These are phyloP conservation scores for Drosophila mettleri DNA, from an alignment of 2,888 invertebrate species.

Conservation along the genomic window DNA sequence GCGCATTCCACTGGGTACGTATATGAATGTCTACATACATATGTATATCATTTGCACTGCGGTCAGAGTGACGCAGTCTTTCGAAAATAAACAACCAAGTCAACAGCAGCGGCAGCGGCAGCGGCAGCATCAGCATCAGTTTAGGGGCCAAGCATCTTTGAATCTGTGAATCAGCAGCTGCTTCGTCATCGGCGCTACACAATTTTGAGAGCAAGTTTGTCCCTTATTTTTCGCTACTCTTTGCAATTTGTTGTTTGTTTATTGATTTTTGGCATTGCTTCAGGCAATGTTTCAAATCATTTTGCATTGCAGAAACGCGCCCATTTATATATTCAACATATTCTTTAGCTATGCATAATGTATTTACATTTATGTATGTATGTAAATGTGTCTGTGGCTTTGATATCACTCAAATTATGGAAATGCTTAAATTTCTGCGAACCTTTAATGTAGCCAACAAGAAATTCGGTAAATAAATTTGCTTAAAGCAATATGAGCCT, in stretches of 20 bases:
- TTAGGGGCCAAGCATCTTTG: slow-evolving; percentile 48
- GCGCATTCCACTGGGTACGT: slow-evolving; percentile 35
- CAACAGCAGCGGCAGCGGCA: not conserved
- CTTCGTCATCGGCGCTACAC: slow-evolving; percentile 59
- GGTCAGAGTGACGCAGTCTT: slow-evolving; percentile 50
- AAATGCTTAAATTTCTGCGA: not conserved
- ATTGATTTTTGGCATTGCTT: slow-evolving; percentile 45
- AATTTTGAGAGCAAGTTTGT: slow-evolving; percentile 27
- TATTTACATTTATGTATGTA: not conserved
- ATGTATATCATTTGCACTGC: slow-evolving; percentile 19
- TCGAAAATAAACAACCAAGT: slow-evolving; percentile 61
- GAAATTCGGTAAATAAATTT: not conserved
- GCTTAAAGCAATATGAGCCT: no score
- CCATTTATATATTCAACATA: not conserved
- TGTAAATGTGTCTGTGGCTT: not conserved
- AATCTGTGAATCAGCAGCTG: slow-evolving; percentile 68
- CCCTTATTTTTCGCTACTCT: slow-evolving; percentile 35
- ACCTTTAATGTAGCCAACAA: not conserved
- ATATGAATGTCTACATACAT: not conserved
- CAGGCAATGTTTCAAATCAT: slow-evolving; percentile 18
- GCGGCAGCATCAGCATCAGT: slow-evolving; percentile 20
- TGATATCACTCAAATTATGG: not conserved
- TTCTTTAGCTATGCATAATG: not conserved
- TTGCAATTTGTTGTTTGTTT: slow-evolving; percentile 41
- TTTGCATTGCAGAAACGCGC: not conserved